Evolutionary conservation across 2,113 vertebrate genomes (phyloP).

Genomic region (Bombycilla garrulus): DNA sequence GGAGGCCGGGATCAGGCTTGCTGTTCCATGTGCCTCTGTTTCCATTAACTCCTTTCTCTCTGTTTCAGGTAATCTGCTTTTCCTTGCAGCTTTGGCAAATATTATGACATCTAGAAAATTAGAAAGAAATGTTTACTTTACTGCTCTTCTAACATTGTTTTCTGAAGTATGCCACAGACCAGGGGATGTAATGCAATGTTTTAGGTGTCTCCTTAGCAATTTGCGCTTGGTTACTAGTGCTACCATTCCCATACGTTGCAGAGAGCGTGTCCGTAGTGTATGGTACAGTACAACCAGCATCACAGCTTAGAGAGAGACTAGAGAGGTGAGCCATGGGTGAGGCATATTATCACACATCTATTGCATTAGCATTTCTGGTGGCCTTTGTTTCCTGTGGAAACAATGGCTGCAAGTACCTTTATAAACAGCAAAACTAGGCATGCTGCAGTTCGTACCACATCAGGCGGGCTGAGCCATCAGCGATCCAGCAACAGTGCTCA

Average conservation of each 20-base stretch:
- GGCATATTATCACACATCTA: neutral
- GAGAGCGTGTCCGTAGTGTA: slow-evolving; percentile 20
- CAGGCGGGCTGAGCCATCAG: neutral
- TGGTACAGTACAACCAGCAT: slow-evolving; percentile 32
- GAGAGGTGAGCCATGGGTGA: slow-evolving; percentile 23
- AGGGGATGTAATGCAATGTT: slow-evolving; percentile 56
- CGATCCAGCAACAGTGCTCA: neutral
- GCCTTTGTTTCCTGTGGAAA: slow-evolving; percentile 48
- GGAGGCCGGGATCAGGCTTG: slow-evolving; percentile 43
- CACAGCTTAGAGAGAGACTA: neutral
- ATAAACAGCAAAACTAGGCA: neutral
- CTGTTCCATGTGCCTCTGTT: slow-evolving; percentile 50
- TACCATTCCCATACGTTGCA: slow-evolving; percentile 16
- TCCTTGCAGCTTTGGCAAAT: slow-evolving; percentile 66
- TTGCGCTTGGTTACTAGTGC: slow-evolving; percentile 47
- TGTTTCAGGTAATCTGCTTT: slow-evolving; percentile 75
- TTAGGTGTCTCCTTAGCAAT: slow-evolving; percentile 49
- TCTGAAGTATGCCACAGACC: slow-evolving; percentile 65
- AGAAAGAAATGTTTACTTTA: slow-evolving; percentile 60
- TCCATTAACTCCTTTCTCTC: slow-evolving; percentile 66
- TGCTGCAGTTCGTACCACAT: neutral
- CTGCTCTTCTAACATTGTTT: slow-evolving; percentile 62
- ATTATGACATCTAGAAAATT: slow-evolving; percentile 69
- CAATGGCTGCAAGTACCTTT: neutral
- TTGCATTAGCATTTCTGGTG: neutral